Percentiles rank a stretch among this genome's conserved stretches.
Evolutionary conservation across 2,797 vertebrate species (phyloP).

Genomic region (Gadopsis bispinosus): DNA sequence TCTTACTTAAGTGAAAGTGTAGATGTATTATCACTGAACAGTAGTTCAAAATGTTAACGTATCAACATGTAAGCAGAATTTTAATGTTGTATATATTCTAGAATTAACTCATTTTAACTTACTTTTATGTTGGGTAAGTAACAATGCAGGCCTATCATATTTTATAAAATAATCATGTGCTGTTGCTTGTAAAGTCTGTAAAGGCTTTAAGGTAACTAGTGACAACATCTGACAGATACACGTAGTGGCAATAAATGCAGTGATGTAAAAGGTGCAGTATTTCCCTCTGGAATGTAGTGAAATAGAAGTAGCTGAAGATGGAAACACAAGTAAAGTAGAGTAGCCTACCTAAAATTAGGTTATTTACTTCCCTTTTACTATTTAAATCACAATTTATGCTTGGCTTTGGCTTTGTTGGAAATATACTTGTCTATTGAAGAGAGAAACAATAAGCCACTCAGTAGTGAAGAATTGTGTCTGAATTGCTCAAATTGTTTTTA

Average conservation of each 20-base stretch:
- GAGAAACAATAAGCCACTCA: not conserved
- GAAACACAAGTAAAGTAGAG: not conserved
- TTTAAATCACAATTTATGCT: not conserved
- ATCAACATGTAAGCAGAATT: not conserved
- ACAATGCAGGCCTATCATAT: not conserved
- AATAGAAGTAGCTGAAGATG: not conserved
- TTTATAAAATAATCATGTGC: too few relatives aligned
- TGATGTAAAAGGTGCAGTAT: not conserved
- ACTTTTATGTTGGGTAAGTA: not conserved
- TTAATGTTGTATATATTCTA: not conserved
- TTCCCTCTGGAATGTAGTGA: not conserved
- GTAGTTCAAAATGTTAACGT: not conserved
- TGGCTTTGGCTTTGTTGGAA: not conserved
- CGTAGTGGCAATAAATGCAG: not conserved
- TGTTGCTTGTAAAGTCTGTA: not conserved
- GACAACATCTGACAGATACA: not conserved
- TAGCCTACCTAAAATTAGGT: not conserved
- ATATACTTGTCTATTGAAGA: not conserved
- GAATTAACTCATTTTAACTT: not conserved
- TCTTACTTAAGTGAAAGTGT: not conserved
- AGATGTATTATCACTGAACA: not conserved
- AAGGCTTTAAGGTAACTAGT: not conserved
- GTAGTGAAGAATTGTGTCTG: not conserved
- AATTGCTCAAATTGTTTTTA: not conserved
- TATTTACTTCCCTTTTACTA: not conserved